A percentile compares a stretch with the other conserved stretches of the same genome.
These are phyloP conservation scores for Centropristis striata DNA, from an alignment of 2,113 vertebrate species.

Conservation along the genomic window DNA sequence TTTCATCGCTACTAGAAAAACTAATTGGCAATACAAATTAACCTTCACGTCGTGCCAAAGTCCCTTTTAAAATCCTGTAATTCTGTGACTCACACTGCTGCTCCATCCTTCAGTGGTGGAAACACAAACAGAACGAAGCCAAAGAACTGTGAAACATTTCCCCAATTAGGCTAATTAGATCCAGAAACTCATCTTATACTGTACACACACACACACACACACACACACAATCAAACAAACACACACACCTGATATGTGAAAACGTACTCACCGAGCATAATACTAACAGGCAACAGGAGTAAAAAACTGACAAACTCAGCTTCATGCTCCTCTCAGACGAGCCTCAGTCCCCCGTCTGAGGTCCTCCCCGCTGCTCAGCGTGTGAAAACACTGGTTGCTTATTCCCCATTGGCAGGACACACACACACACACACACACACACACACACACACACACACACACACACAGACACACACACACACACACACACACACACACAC, in stretches of 20 bases:
- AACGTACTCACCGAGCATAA: constrained; percentile 56
- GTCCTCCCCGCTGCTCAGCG: constrained; percentile 1
- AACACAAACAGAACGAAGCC: constrained; percentile 1
- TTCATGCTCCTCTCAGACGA: constrained; percentile 48
- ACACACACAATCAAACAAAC: constrained; percentile 9
- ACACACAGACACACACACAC: constrained; percentile 37
- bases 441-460: not conserved
- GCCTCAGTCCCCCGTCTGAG: constrained; percentile 21
- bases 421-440: constrained; percentile 28
- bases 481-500: not conserved
- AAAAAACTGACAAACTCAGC: constrained; percentile 18
- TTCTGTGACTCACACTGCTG: not conserved
- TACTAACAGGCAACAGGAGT: constrained; percentile 14
- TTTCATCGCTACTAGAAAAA: not conserved
- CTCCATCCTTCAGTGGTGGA: not conserved
- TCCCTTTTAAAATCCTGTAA: not conserved
- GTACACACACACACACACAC: constrained; percentile 21
- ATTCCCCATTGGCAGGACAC: constrained; percentile 25
- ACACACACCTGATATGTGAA: constrained; percentile 1
- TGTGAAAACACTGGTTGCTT: constrained; percentile 51
- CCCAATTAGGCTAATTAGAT: constrained; percentile 28
- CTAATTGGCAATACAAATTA: not conserved
- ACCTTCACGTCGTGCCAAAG: not conserved
- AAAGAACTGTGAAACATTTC: not conserved
- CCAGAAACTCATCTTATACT: not conserved